Evolutionary conservation across 37 sponge, comb jelly and placozoan genomes (phyloP).

Genomic region (Diacarnus erythraeanus): DNA sequence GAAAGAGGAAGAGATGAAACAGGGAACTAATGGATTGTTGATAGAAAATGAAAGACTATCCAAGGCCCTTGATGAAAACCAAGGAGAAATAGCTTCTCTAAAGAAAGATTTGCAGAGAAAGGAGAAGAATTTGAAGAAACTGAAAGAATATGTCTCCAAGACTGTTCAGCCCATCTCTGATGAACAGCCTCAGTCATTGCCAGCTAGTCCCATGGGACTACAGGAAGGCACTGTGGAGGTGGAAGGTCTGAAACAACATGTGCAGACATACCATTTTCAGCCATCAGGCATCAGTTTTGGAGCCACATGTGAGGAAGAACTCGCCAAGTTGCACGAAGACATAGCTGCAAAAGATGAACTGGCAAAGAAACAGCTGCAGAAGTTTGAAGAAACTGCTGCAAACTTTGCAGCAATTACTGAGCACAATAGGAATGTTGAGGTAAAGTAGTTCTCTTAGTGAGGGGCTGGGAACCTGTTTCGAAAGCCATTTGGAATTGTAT

Average conservation of each 20-base stretch:
- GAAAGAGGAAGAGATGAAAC: not conserved
- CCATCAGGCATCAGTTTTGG: not conserved
- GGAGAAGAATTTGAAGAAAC: not conserved
- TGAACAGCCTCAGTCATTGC: not conserved
- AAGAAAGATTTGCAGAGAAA: not conserved
- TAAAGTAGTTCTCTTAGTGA: not conserved
- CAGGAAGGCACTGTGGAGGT: not conserved
- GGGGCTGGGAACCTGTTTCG: not conserved
- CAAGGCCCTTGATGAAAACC: not conserved
- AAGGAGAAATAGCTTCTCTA: not conserved
- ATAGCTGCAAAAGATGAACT: not conserved
- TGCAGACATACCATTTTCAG: not conserved
- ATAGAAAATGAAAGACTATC: not conserved
- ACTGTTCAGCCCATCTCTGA: not conserved
- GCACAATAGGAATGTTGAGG: not conserved
- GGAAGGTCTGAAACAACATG: not conserved
- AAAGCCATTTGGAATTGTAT: no score
- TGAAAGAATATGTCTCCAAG: not conserved
- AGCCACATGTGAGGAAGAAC: not conserved
- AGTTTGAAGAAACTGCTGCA: not conserved
- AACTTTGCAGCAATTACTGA: not conserved
- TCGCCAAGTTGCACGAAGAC: not conserved
- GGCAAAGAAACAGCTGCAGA: not conserved
- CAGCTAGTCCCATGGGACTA: not conserved
- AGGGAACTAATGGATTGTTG: not conserved